phyloP scores from a whole-genome alignment of 2,113 vertebrate species.

The Sphyrna mokarran region DNA sequence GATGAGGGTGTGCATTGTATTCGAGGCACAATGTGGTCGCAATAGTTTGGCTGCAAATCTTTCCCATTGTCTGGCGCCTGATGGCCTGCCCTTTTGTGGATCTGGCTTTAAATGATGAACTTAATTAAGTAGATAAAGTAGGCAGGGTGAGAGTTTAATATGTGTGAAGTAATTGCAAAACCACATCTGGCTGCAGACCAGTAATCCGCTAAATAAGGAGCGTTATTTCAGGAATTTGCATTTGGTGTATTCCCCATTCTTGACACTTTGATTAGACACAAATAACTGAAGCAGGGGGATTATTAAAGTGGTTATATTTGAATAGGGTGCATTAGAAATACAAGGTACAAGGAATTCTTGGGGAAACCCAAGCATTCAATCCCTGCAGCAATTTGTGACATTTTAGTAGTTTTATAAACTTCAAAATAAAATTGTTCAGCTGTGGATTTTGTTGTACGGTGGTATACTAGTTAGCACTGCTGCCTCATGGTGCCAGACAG shows the following conservation, averaged over 20 bases:
- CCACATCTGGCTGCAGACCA: background rate
- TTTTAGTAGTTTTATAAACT: background rate
- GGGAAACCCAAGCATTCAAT: background rate
- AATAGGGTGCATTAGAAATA: background rate
- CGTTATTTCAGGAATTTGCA: background rate
- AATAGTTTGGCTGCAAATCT: background rate
- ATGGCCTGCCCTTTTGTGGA: background rate
- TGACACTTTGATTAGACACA: slow-evolving; percentile 1
- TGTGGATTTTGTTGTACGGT: background rate
- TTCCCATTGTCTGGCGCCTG: background rate
- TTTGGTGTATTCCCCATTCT: background rate
- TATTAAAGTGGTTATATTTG: background rate
- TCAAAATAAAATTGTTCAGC: background rate
- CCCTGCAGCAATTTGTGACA: background rate
- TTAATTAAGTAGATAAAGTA: background rate
- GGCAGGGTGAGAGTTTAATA: background rate
- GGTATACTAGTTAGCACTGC: too few species aligned
- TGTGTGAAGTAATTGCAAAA: background rate
- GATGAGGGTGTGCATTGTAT: background rate
- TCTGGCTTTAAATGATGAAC: background rate
- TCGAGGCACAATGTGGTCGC: background rate
- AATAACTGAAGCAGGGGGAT: background rate
- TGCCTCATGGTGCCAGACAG: too few species aligned
- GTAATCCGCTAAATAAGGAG: background rate
- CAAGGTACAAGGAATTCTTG: background rate